Evolutionary conservation across 2,113 vertebrate genomes (phyloP).

Genomic region (Bubo blakistoni): DNA sequence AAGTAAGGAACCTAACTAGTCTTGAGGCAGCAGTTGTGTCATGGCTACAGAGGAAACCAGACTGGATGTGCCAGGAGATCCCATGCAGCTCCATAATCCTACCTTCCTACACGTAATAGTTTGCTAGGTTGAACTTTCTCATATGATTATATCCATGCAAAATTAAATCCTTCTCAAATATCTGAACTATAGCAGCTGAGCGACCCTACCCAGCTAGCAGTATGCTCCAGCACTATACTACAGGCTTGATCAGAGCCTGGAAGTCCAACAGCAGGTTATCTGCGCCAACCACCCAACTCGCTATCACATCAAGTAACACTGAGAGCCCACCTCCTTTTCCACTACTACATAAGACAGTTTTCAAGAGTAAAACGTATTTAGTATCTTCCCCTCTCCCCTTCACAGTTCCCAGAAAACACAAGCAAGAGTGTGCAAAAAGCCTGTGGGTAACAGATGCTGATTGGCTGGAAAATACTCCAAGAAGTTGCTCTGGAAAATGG

Average conservation of each 20-base stretch:
- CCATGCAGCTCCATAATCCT: neutral
- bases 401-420: neutral
- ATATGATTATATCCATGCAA: neutral
- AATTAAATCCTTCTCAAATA: neutral
- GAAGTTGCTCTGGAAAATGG: neutral
- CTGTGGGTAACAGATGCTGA: neutral
- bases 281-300: neutral
- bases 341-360: neutral
- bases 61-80: neutral
- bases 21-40: neutral
- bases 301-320: neutral
- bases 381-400: neutral
- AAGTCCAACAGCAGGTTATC: neutral
- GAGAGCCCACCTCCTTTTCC: neutral
- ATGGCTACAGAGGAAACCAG: neutral
- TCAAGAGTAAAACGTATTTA: neutral
- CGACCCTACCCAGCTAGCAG: neutral
- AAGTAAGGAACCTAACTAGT: neutral
- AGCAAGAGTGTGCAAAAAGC: neutral
- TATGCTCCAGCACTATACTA: neutral
- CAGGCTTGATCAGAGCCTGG: neutral
- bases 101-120: neutral
- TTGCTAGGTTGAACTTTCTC: neutral
- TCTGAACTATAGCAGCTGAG: neutral
- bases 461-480: neutral